Conservation (phyloP, 1,140 invertebrate species). For the Drosophila elegans region DNA sequence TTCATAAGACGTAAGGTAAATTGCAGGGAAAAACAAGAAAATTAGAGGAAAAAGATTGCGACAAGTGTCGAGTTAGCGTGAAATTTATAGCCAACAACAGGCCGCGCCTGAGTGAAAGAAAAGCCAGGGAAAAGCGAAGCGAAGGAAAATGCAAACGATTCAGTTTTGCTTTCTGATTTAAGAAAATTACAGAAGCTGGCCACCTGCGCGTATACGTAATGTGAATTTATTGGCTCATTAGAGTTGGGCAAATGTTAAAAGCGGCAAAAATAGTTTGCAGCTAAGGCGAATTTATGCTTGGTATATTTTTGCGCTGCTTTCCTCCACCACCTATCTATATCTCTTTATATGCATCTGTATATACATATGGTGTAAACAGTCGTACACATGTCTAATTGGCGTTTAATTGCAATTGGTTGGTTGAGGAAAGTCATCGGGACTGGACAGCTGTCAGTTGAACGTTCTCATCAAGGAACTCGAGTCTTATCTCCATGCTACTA, state of each 20-base stretch:
- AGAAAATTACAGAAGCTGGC: constrained; percentile 68
- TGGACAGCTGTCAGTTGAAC: constrained; percentile 34
- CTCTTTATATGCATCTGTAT: constrained; percentile 5
- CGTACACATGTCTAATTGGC: constrained; percentile 59
- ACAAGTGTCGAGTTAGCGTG: constrained; percentile 74
- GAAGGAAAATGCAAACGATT: constrained; percentile 27
- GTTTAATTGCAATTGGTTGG: constrained; percentile 58
- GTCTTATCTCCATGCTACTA: constrained; percentile 36
- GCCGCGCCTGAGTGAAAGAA: constrained; percentile 31
- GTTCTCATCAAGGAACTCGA: constrained; percentile 1
- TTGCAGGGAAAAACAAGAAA: constrained; percentile 18
- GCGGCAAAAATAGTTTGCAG: constrained; percentile 52
- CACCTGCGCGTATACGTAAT: constrained; percentile 83
- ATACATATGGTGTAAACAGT: not conserved
- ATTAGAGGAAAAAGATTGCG: constrained; percentile 30
- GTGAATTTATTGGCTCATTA: constrained; percentile 79
- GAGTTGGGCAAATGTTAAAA: constrained; percentile 58
- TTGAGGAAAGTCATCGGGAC: constrained; percentile 3
- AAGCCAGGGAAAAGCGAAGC: constrained; percentile 17
- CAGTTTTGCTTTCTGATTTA: constrained; percentile 66
- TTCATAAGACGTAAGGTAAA: constrained; percentile 11
- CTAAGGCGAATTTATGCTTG: constrained; percentile 35
- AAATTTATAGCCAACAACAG: constrained; percentile 63
- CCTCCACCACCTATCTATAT: constrained; percentile 6
- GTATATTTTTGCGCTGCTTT: constrained; percentile 6